Base-by-base conservation (phyloP, 2,888 invertebrate species). In the Nomada ruficornis region DNA sequence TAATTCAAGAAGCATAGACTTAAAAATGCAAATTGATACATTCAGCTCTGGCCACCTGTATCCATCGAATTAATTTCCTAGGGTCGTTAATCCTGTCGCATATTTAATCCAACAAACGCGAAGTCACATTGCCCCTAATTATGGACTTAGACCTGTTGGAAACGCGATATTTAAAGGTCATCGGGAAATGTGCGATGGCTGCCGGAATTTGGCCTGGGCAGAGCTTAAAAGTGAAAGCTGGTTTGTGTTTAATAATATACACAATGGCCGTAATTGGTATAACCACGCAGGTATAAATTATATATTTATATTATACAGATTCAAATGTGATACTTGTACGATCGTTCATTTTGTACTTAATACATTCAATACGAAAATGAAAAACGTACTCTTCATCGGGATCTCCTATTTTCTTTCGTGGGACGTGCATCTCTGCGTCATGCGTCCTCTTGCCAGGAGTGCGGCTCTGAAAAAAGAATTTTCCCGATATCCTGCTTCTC, bases 131-230 rank as follows among this genome's bases (percentile, higher is more conserved):
- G 2, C 4, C 0, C 23, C 2, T 7, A 13, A n/a, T 4, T 18
- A 71, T 71, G 76, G 26, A 71, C 13, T 2, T 1, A 15, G 18
- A 7, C 0, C 9, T 18, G 9, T 3, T 63, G 1, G 70, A 76
- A 20, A 9, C 63, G 1, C n/a, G 11, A 13, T 70, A 47, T 18
- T 9, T 76, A 23, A 23, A 13, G 36, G 18, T 63, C 0, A 71
- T 11, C 3, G 71, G 23, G 23, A 50, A 4, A 15, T 71, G 20
- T 20, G 47, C 29, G 2, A 7, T 5, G 5, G 1, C 44, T 1
- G 0, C 54, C 5, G 75, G 70, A 0, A 20, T 75, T 26, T 71
- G 76, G 76, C 76, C 76, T 0, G 47, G 47, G 3, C 71, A 76
- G 54, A 55, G 4, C 2, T 26, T 54, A 9, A 0, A 5, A 2